Conservation (phyloP, 1,140 invertebrate genomes). For the Pteromalus puparum region DNA sequence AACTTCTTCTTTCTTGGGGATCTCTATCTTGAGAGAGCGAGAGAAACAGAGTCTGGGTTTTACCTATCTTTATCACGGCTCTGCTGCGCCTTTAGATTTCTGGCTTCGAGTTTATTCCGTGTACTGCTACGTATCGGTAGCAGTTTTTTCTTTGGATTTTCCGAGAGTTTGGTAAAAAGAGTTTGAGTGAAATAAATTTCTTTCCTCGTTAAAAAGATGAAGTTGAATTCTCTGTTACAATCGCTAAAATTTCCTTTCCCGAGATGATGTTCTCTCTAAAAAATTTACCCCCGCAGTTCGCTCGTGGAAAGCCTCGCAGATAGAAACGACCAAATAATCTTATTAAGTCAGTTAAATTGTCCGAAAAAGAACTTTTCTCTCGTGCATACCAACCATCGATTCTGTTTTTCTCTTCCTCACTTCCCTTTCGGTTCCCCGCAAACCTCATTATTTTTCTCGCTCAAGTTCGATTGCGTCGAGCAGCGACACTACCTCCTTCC, state of each 20-base stretch:
- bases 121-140: background rate
- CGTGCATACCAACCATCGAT: background rate
- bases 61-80: slow-evolving; percentile 2
- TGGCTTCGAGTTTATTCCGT: background rate
- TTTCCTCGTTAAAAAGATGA: too few species aligned
- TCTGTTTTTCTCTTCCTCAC: background rate
- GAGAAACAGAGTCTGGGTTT: background rate
- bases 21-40: background rate
- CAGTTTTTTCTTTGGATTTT: background rate
- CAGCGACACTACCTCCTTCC: background rate
- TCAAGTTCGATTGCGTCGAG: slow-evolving; percentile 24
- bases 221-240: too few species aligned
- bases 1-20: slow-evolving; percentile 10
- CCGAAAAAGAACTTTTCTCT: background rate
- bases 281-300: background rate
- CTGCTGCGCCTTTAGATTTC: background rate
- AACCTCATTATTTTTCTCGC: slow-evolving; percentile 35
- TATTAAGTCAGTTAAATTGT: slow-evolving; percentile 30
- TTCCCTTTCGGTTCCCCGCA: background rate
- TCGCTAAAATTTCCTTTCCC: too few species aligned
- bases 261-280: background rate
- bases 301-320: too few species aligned
- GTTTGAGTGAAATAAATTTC: too few species aligned
- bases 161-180: too few species aligned
- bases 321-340: background rate